Conservation (phyloP, 1,140 invertebrate genomes). For the Heliothis subflexa region DNA sequence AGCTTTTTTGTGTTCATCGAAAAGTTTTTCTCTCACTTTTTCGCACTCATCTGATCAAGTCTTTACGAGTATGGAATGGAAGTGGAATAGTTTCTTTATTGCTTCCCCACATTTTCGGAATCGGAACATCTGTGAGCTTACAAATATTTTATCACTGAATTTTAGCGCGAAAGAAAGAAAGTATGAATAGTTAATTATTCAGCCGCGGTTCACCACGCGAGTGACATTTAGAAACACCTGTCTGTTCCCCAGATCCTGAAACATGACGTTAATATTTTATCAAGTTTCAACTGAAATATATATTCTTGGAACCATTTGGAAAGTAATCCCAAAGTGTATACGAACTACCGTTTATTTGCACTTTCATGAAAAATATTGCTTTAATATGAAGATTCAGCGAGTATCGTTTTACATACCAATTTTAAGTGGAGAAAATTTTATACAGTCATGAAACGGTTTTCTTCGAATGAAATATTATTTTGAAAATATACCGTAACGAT, state of each 20-base stretch:
- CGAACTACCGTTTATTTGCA: constrained; percentile 14
- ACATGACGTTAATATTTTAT: constrained; percentile 38
- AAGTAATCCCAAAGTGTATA: constrained; percentile 15
- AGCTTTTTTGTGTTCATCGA: background rate
- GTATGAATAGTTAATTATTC: constrained; percentile 48
- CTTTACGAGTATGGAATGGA: constrained; percentile 50
- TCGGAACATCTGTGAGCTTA: constrained; percentile 46
- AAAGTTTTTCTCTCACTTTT: constrained; percentile 9
- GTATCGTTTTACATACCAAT: constrained; percentile 24
- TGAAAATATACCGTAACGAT: background rate
- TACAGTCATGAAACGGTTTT: background rate
- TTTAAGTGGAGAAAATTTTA: background rate
- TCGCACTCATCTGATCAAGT: constrained; percentile 46
- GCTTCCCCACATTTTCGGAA: constrained; percentile 45
- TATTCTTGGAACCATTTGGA: constrained; percentile 36
- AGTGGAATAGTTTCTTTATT: constrained; percentile 57
- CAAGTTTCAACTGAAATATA: constrained; percentile 26
- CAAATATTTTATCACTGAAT: constrained; percentile 37
- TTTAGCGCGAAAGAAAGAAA: constrained; percentile 32
- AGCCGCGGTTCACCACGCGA: constrained; percentile 21
- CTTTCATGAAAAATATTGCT: constrained; percentile 1
- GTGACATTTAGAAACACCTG: constrained; percentile 45
- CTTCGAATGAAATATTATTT: background rate
- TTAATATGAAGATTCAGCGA: constrained; percentile 25
- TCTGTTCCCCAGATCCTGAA: constrained; percentile 35